These are phyloP conservation scores for Oncorhynchus clarkii DNA, from an alignment of 2,113 vertebrate species.

Conservation along the genomic window DNA sequence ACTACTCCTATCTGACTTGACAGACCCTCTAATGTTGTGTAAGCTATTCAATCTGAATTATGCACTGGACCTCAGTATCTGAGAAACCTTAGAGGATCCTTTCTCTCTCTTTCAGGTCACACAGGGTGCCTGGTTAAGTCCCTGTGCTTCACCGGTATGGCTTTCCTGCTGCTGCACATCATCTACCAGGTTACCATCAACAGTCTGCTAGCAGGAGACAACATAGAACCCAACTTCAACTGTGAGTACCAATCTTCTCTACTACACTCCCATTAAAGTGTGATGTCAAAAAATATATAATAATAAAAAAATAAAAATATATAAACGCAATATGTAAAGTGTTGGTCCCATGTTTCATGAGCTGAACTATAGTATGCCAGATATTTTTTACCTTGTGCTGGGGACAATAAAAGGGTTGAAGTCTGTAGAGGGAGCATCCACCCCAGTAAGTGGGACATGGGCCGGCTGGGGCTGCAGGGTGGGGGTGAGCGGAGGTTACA, in stretches of 20 bases:
- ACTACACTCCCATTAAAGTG: neutral
- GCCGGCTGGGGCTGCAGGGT: neutral
- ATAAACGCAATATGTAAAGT: too few species aligned
- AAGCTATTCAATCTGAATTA: too few species aligned
- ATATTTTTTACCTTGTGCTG: too few species aligned
- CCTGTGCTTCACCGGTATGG: slow-evolving; percentile 91
- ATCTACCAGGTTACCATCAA: slow-evolving; percentile 95
- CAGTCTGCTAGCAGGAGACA: slow-evolving; percentile 86
- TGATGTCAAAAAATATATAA: too few species aligned
- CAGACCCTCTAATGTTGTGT: too few species aligned
- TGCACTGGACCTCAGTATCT: too few species aligned
- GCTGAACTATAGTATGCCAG: too few species aligned
- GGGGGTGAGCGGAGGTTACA: too few species aligned
- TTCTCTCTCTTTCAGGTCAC: slow-evolving; percentile 79
- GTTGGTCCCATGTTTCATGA: too few species aligned
- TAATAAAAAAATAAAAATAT: too few species aligned
- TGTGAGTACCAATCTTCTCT: slow-evolving; percentile 76
- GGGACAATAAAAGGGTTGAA: too few species aligned
- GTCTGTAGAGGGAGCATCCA: neutral
- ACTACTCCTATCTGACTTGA: too few species aligned
- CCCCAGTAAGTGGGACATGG: slow-evolving; percentile 4
- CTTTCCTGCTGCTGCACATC: slow-evolving; percentile 93
- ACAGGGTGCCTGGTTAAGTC: slow-evolving; percentile 93
- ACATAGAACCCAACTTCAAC: slow-evolving; percentile 80
- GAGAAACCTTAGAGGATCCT: neutral